Conservation (phyloP, 2,797 vertebrate species). For the Acanthiza pusilla region DNA sequence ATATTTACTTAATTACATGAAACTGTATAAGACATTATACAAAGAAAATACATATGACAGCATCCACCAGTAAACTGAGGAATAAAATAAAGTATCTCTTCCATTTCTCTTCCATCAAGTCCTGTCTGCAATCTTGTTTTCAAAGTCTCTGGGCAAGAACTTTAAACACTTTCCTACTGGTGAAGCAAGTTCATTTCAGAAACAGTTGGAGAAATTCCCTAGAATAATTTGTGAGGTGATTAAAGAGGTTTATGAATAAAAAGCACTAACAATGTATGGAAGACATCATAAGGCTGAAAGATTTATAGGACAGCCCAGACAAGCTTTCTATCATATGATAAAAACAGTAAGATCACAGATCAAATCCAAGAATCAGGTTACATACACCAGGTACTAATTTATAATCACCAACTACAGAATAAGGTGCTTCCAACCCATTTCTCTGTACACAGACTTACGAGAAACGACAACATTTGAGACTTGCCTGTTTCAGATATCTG, state of each 20-base stretch:
- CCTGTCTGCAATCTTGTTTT: not conserved
- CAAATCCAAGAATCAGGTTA: slow-evolving; percentile 8
- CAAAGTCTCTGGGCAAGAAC: not conserved
- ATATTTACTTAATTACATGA: not conserved
- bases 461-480: not conserved
- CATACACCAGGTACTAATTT: not conserved
- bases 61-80: not conserved
- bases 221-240: slow-evolving; percentile 8
- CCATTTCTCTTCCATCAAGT: not conserved
- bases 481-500: not conserved
- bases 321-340: not conserved
- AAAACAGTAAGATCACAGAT: slow-evolving; percentile 17
- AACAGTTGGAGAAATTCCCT: not conserved
- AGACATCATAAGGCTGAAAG: not conserved
- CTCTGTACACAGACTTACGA: not conserved
- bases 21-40: fast-evolving
- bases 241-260: slow-evolving; percentile 7
- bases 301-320: not conserved
- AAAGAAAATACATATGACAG: not conserved
- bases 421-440: not conserved
- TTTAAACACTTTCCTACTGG: not conserved
- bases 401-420: not conserved
- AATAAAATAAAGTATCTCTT: not conserved
- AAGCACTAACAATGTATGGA: not conserved
- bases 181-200: not conserved